Percentiles rank a stretch among this genome's conserved stretches.
These are phyloP conservation scores for Hemicentrotus pulcherrimus DNA, from an alignment of 35 echinoderm and acorn worm species.

Conservation along the genomic window DNA sequence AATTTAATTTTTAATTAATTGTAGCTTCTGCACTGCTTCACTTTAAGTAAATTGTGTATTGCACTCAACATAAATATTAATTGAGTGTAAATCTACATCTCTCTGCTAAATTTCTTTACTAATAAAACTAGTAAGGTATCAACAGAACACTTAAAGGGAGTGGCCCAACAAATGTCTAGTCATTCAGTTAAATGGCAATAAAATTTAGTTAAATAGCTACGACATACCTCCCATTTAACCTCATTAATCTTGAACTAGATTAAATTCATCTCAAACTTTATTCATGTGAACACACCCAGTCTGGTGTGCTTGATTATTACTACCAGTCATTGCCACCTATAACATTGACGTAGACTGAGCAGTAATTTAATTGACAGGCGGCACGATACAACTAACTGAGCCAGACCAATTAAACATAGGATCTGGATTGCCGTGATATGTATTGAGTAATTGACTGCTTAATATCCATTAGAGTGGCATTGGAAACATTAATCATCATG, in stretches of 20 bases:
- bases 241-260: not conserved
- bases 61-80: no score
- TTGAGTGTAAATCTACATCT: no score
- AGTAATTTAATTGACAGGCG: not conserved
- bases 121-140: no score
- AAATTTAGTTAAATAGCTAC: not conserved
- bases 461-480: not conserved
- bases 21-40: no score
- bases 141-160: not conserved
- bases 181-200: not conserved
- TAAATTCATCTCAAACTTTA: not conserved
- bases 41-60: no score
- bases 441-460: not conserved
- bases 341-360: not conserved
- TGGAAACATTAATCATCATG: not conserved
- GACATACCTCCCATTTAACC: not conserved
- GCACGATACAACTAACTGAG: not conserved
- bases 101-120: no score
- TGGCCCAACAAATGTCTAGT: not conserved
- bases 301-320: not conserved
- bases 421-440: constrained; percentile 3
- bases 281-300: not conserved
- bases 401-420: not conserved
- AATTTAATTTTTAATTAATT: no score
- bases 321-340: not conserved